Percentiles rank a stretch among this genome's conserved stretches.
phyloP scores from a whole-genome alignment of 1,140 invertebrate genomes.

The Apis dorsata region DNA sequence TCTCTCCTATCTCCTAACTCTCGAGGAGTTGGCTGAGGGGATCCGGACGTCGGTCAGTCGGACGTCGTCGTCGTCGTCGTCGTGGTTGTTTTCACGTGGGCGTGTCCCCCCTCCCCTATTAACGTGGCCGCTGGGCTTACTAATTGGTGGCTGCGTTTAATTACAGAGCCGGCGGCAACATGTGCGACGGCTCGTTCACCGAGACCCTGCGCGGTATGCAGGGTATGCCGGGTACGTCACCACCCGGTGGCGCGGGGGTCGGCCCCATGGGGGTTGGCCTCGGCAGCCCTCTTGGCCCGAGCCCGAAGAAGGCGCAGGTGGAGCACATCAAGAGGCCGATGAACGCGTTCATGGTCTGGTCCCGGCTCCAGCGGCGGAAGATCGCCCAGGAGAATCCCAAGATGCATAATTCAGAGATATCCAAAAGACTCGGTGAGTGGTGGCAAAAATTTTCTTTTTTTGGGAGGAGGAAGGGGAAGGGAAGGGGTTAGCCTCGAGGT shows the following conservation, averaged over 20 bases:
- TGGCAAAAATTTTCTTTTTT: neutral
- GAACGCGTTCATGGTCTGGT: slow-evolving; percentile 92
- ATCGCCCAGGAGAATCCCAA: slow-evolving; percentile 99
- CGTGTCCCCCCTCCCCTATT: slow-evolving; percentile 39
- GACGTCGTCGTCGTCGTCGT: neutral
- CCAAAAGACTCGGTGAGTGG: slow-evolving; percentile 92
- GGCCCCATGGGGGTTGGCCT: slow-evolving; percentile 74
- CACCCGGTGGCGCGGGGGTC: slow-evolving; percentile 72
- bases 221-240: slow-evolving; percentile 75
- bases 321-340: slow-evolving; percentile 85
- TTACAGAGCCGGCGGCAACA: slow-evolving; percentile 80
- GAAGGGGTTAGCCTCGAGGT: no score
- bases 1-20: no score
- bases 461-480: no score
- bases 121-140: slow-evolving; percentile 32
- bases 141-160: slow-evolving; percentile 58
- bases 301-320: slow-evolving; percentile 76
- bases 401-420: slow-evolving; percentile 99
- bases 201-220: slow-evolving; percentile 77
- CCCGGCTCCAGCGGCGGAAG: slow-evolving; percentile 90
- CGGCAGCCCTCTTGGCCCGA: slow-evolving; percentile 67
- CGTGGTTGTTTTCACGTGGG: slow-evolving; percentile 28
- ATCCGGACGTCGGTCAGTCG: neutral
- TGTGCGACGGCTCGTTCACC: slow-evolving; percentile 79
- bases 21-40: neutral